These are phyloP conservation scores for Jordanella pulchra DNA, from an alignment of 2,797 vertebrate species.

Conservation along the genomic window DNA sequence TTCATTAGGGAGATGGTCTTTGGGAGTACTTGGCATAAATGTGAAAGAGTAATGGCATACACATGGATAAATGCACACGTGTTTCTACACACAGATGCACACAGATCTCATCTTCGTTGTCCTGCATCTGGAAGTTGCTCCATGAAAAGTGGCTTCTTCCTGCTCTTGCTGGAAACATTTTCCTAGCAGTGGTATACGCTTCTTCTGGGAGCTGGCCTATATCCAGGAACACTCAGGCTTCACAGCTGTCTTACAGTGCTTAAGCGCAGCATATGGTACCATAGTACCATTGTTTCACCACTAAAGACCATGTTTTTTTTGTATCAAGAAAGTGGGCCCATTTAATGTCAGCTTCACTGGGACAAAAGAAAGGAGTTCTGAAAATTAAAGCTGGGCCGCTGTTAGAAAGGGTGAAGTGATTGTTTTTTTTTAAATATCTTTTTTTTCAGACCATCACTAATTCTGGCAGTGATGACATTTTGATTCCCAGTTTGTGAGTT, in stretches of 20 bases:
- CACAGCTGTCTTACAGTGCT: constrained; percentile 83
- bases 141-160: constrained; percentile 83
- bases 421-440: constrained; percentile 24
- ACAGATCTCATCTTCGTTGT: constrained; percentile 65
- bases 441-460: constrained; percentile 75
- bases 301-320: constrained; percentile 80
- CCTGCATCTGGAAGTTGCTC: constrained; percentile 83
- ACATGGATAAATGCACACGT: constrained; percentile 49
- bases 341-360: constrained; percentile 77
- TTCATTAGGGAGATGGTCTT: constrained; percentile 48
- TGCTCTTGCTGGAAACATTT: constrained; percentile 82
- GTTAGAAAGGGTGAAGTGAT: constrained; percentile 51
- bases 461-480: constrained; percentile 82
- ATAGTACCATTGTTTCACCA: constrained; percentile 82
- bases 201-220: constrained; percentile 81
- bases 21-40: constrained; percentile 38
- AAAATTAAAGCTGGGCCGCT: constrained; percentile 58
- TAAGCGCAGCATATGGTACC: constrained; percentile 84
- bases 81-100: constrained; percentile 37
- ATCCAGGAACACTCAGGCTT: constrained; percentile 81
- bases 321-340: constrained; percentile 63
- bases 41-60: constrained; percentile 45
- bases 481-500: constrained; percentile 81
- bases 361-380: constrained; percentile 56
- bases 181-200: constrained; percentile 75